Conservation (phyloP, 2,113 vertebrate species). For the Gulo gulo region DNA sequence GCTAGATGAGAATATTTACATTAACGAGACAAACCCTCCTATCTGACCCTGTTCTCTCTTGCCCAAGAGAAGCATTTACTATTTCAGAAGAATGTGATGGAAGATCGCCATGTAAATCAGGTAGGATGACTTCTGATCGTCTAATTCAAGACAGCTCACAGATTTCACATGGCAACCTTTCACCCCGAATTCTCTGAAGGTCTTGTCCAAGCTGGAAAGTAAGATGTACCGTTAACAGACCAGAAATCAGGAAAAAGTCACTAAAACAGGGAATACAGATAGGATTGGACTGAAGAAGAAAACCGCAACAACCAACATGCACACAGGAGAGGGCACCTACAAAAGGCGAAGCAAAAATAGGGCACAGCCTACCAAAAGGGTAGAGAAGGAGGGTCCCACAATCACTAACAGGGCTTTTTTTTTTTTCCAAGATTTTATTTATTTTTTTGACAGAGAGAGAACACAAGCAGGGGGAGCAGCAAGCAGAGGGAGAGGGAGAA, state of each 20-base stretch:
- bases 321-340: background rate
- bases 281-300: background rate
- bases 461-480: no score
- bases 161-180: background rate
- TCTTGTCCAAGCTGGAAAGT: background rate
- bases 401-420: background rate
- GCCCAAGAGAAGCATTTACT: background rate
- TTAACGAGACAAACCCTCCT: background rate
- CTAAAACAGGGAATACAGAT: background rate
- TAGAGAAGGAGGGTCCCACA: background rate
- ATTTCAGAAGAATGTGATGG: background rate
- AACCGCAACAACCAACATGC: background rate
- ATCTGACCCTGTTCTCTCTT: background rate
- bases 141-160: background rate
- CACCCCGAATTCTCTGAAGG: background rate
- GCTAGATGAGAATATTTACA: constrained; percentile 12
- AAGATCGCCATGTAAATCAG: background rate
- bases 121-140: background rate
- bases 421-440: no score
- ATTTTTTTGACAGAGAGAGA: no score
- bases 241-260: background rate
- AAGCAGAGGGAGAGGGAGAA: no score
- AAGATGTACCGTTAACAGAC: background rate
- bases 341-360: background rate
- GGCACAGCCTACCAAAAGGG: background rate